A percentile compares a stretch with the other conserved stretches of the same genome.
phyloP scores from a whole-genome alignment of 2,888 invertebrate genomes.

The Pristionchus japonicus region DNA sequence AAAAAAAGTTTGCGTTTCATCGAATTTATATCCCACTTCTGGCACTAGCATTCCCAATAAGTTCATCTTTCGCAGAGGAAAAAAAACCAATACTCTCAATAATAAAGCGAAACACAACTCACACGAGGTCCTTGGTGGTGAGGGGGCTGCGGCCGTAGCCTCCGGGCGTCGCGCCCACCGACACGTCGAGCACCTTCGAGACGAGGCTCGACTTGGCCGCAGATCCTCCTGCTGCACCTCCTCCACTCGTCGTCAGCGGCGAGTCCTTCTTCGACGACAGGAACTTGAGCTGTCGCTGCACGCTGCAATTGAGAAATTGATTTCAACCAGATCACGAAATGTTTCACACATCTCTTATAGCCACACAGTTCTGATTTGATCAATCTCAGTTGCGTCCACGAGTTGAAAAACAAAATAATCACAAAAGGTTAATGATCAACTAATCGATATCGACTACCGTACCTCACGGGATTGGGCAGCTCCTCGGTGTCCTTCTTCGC shows the following conservation, averaged over 20 bases:
- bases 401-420: background rate
- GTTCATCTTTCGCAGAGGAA: background rate
- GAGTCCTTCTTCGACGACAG: constrained; percentile 53
- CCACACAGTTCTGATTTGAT: background rate
- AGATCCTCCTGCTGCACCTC: background rate
- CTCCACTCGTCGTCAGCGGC: background rate
- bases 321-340: too few relatives aligned
- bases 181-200: constrained; percentile 28
- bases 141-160: constrained; percentile 2
- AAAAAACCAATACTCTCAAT: background rate
- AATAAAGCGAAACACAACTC: too few relatives aligned
- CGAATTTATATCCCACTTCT: background rate
- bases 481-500: constrained; percentile 51
- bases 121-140: constrained; percentile 41
- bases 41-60: background rate
- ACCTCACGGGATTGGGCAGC: constrained; percentile 52
- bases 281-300: constrained; percentile 58
- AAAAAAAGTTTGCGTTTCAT: background rate
- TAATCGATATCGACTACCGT: background rate
- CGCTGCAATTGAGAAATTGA: constrained; percentile 45
- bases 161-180: constrained; percentile 16
- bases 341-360: background rate
- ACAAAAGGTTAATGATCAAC: background rate
- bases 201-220: constrained; percentile 3
- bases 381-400: background rate